These are phyloP conservation scores for Balearica regulorum DNA, from an alignment of 2,797 vertebrate species.

Conservation along the genomic window DNA sequence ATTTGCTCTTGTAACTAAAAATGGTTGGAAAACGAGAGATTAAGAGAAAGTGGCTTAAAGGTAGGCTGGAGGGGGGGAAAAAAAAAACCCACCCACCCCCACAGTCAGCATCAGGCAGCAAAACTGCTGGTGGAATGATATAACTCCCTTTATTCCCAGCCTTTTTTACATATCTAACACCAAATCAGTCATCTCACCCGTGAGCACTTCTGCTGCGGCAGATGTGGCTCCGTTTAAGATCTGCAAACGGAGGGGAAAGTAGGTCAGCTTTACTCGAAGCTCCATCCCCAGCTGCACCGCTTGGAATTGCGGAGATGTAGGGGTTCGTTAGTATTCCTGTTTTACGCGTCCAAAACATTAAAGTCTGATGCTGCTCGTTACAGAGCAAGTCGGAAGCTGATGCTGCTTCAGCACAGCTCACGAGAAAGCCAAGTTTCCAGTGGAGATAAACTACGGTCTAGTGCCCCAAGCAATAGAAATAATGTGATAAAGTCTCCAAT, in stretches of 20 bases:
- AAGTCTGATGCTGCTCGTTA: background rate
- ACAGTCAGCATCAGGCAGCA: background rate
- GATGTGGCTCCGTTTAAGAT: background rate
- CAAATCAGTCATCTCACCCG: background rate
- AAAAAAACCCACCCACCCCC: no score
- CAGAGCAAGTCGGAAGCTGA: background rate
- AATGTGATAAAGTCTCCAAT: background rate
- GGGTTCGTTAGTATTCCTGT: background rate
- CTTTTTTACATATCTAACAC: background rate
- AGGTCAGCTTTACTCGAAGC: background rate
- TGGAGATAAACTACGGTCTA: background rate
- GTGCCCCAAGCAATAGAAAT: background rate
- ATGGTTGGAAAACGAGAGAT: background rate
- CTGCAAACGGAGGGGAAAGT: background rate
- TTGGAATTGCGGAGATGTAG: accelerated
- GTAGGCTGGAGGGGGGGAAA: no score
- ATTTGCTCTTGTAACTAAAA: background rate
- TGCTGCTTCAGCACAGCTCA: background rate
- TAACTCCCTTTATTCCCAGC: background rate
- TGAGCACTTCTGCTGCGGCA: background rate
- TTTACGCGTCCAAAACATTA: background rate
- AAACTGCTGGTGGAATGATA: background rate
- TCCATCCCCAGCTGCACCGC: background rate
- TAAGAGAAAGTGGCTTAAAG: background rate
- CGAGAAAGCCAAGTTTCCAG: background rate